phyloP scores from a whole-genome alignment of 2,888 invertebrate genomes.

The Drosophila hamatofila region DNA sequence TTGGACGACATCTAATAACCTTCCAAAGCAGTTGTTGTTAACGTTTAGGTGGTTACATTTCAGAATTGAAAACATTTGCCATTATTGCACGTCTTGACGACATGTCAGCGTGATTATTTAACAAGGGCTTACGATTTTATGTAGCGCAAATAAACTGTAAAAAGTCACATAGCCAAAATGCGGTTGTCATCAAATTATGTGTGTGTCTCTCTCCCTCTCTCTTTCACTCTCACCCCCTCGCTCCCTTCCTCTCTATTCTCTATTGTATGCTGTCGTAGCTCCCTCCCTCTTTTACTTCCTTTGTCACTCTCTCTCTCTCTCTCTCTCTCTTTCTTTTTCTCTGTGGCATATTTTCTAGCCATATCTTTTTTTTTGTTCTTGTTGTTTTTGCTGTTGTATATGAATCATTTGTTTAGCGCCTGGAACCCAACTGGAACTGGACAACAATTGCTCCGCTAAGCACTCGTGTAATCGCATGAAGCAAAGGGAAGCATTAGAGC shows the following conservation, averaged over 20 bases:
- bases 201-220: not conserved
- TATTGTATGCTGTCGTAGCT: not conserved
- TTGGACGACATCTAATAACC: conserved; percentile 31
- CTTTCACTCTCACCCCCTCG: not conserved
- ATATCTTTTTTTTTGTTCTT: not conserved
- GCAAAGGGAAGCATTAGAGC: not conserved
- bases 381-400: not conserved
- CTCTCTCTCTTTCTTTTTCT: not conserved
- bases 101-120: conserved; percentile 77
- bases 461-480: conserved; percentile 21
- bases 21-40: conserved; percentile 24
- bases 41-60: conserved; percentile 35
- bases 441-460: conserved; percentile 24
- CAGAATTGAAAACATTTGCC: conserved; percentile 52
- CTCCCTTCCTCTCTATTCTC: not conserved
- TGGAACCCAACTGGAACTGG: conserved; percentile 40
- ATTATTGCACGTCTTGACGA: conserved; percentile 66
- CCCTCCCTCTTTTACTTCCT: not conserved
- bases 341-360: not conserved
- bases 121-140: conserved; percentile 37
- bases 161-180: conserved; percentile 63
- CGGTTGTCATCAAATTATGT: conserved; percentile 57
- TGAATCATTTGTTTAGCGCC: conserved; percentile 51
- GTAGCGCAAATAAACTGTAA: conserved; percentile 40
- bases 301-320: not conserved